Base-by-base conservation (phyloP, 2,888 invertebrate species). In the Stenoptilia bipunctidactyla region DNA sequence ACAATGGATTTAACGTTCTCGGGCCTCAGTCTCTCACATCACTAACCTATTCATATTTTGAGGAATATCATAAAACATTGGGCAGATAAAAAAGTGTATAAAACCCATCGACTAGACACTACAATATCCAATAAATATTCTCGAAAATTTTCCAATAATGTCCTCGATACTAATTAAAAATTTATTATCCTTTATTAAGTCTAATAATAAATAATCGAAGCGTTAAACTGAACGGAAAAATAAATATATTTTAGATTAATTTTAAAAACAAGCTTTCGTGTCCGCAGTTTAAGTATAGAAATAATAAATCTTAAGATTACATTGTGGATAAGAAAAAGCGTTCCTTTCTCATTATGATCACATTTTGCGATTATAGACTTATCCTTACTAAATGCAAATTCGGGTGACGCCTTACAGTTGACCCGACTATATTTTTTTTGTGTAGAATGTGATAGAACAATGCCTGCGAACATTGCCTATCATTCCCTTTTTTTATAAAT, bases 151-250 rank as follows among this genome's bases (percentile, higher is more conserved):
- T 53, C 57, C 56, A 60, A 61, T 55, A 55, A 56, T 58, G 53
- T 57, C 58, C 48, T 46, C 50, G 46, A 51, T 50, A 50, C 39
- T 47, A 30, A 20, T 30, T n/a, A 30, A 43, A 50, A 43, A 48
- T 41, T 46, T 47, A 40, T 52, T 59, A 60, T 55, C 50, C 55
- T 64, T 57, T 62, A 58, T 56, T 65, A 51, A 58, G 58, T 58
- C 70, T 70, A 71, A 57, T 66, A 68, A 77, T 75, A 77, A 77
- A 77, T 75, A 69, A 75, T 64, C 55, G 51, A 72, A 74, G 73
- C 74, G 50, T 55, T 60, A 61, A 47, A 33, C 13, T 13, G 47
- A 20, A 20, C 59, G 57, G n/a, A 52, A 54, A 57, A 59, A 60
- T 54, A 53, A 63, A 56, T 51, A 13, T 27, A 25, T 34, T 34